Base-by-base conservation (phyloP, 2,113 vertebrate species). In the Ceyx margarethae region DNA sequence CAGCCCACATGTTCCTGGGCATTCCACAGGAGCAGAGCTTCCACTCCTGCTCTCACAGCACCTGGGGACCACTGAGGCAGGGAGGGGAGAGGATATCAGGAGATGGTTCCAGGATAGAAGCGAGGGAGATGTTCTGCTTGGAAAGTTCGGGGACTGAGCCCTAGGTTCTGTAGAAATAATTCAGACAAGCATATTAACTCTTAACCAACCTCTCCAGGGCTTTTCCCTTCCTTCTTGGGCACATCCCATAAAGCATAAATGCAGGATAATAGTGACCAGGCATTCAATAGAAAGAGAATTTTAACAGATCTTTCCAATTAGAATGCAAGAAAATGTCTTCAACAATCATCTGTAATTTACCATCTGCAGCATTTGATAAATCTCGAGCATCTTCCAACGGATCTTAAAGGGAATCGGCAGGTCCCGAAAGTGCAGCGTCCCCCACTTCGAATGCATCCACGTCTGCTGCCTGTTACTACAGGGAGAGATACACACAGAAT, bases 381-480 rank as follows among this genome's bases (percentile, higher is more conserved):
- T 1, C 1, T 0, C 0, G 62, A 6, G 54, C 92, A 94, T 26
- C 2, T 77, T 46, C 85, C 94, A 43, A 57, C 0, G 6, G 5
- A 0, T 50, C 0, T 20, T 0, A 2, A 0, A 26, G 48, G 15
- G 25, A 3, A 15, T 0, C 0, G 3, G 15, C 94, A 95, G 3
- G 1, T 1, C 2, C 45, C 10, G 0, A 9, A 12, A 4, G 0
- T 3, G 17, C 94, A 95, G 25, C 0, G 1, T 56, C 86, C 86
- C 2, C 82, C 6, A 48, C 0, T 45, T 13, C 0, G 2, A 23
- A 4, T 23, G 56, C 91, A 95, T 20, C 29, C 14, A 14, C 18
- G 7, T 29, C 9, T 3, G 14, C 0, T 18, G 54, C 20, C 5
- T 6, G 3, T n/a, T 60, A 45, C 25, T 5, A 21, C 8, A 35